Conservation (phyloP, 2,888 invertebrate species). For the Netelia melanura region DNA sequence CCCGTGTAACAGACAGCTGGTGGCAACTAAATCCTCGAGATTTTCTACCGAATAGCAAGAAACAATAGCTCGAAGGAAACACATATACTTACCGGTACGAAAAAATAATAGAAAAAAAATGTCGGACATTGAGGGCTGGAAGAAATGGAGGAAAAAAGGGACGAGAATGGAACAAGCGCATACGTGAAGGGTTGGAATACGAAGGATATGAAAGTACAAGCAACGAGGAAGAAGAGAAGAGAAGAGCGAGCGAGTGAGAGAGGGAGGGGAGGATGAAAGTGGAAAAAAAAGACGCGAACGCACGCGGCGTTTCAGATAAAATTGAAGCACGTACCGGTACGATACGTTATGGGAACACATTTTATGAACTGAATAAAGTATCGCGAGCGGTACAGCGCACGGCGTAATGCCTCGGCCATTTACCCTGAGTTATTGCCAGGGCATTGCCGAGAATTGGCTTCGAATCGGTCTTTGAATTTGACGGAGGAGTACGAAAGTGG, state of each 20-base stretch:
- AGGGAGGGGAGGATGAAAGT: slow-evolving; percentile 22
- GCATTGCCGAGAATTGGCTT: slow-evolving; percentile 78
- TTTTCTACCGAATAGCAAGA: neutral
- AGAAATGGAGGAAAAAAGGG: slow-evolving; percentile 24
- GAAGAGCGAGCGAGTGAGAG: neutral
- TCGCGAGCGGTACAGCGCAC: slow-evolving; percentile 70
- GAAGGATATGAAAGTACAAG: slow-evolving; percentile 3
- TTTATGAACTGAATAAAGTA: slow-evolving; percentile 83
- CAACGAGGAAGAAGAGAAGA: slow-evolving; percentile 34
- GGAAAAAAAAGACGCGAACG: slow-evolving; percentile 42
- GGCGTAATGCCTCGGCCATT: slow-evolving; percentile 78
- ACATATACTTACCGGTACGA: neutral
- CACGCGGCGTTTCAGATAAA: slow-evolving; percentile 75
- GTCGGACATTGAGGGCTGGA: slow-evolving; percentile 7
- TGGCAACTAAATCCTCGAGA: neutral
- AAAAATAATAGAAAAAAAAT: no score
- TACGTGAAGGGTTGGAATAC: neutral
- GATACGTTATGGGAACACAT: slow-evolving; percentile 80
- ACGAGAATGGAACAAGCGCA: slow-evolving; percentile 26
- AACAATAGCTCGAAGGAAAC: neutral
- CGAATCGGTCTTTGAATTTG: slow-evolving; percentile 76
- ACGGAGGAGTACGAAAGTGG: slow-evolving; percentile 49
- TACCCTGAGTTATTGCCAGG: slow-evolving; percentile 77
- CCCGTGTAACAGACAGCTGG: no score
- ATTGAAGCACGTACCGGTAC: slow-evolving; percentile 80